Conservation (phyloP, 2,113 vertebrate genomes). For the Chitala chitala region DNA sequence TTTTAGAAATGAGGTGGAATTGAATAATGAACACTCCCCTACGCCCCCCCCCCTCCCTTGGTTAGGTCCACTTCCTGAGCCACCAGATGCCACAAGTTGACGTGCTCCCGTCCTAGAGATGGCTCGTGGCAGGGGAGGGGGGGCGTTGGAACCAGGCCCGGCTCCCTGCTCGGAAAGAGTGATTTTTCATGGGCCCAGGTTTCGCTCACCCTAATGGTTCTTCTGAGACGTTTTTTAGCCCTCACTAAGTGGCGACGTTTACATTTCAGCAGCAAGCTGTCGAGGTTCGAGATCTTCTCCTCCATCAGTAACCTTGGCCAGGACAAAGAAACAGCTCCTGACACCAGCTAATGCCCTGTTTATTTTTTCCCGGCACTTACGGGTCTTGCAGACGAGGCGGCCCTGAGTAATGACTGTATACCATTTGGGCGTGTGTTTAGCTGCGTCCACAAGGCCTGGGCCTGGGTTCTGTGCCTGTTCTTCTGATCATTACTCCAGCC, state of each 20-base stretch:
- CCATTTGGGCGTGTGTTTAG: constrained; percentile 2
- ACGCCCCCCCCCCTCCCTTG: too few species aligned
- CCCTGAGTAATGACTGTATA: constrained; percentile 10
- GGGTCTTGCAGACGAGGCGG: not conserved
- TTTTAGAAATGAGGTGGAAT: not conserved
- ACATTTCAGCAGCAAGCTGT: constrained; percentile 6
- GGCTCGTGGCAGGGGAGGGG: not conserved
- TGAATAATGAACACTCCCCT: constrained; percentile 9
- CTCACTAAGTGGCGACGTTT: constrained; percentile 7
- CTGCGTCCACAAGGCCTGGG: not conserved
- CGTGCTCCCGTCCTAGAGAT: not conserved
- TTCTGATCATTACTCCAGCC: constrained; percentile 6
- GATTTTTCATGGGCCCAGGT: constrained; percentile 4
- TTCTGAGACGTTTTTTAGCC: constrained; percentile 15
- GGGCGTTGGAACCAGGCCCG: not conserved
- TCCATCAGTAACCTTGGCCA: not conserved
- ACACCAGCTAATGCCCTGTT: not conserved
- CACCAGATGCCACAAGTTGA: constrained; percentile 16
- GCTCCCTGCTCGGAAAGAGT: constrained; percentile 2
- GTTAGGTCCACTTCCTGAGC: constrained; percentile 5
- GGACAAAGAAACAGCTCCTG: not conserved
- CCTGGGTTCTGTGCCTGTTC: not conserved
- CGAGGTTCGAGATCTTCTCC: not conserved
- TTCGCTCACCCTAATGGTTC: constrained; percentile 16
- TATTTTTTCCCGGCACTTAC: constrained; percentile 2